Evolutionary conservation across 2,888 invertebrate genomes (phyloP), one percentile per base, ranked within the genome.

Genomic region (Tetragonisca angustula): DNA sequence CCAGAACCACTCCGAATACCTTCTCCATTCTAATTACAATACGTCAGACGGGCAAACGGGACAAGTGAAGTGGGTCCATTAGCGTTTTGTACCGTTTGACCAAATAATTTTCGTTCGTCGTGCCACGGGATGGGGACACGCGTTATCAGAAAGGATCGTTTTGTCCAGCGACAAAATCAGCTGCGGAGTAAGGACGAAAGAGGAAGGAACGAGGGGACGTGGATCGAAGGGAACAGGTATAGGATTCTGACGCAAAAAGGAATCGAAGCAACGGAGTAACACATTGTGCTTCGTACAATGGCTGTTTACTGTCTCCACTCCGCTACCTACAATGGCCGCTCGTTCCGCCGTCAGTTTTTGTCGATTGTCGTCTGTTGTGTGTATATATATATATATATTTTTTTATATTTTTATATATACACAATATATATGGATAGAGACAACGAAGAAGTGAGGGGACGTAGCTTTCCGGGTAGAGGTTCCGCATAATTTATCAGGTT

Each of bases 251-350:
- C 79, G 87, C 84, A 87, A 87, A 92, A 92, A 92, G 92, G 89
- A 92, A 91, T 91, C 88, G 91, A 91, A 92, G 88, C 89, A 84
- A 86, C 91, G 89, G 88, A 89, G 90, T 88, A 91, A 91, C 91
- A 90, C 92, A 92, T 90, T 91, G 87, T 90, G 84, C 84, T 84
- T 76, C 78, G 79, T 76, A 92, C 94, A 94, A 94, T 93, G 92
- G 88, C 92, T 93, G 93, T 94, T 94, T 93, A 93, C 93, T 92
- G 92, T 93, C 93, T 93, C 92, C 93, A 91, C 92, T 93, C 90
- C 90, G 91, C 82, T 84, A 79, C 84, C 90, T 84, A 93, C 93
- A 93, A 93, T 92, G 87, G 85, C 86, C 87, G 91, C 88, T 91
- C 93, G 91, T 90, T 91, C 90, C 91, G 91, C 91, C 91, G 93